Evolutionary conservation across 2,797 vertebrate species (phyloP).

Genomic region (Chaetodon trifasciatus): DNA sequence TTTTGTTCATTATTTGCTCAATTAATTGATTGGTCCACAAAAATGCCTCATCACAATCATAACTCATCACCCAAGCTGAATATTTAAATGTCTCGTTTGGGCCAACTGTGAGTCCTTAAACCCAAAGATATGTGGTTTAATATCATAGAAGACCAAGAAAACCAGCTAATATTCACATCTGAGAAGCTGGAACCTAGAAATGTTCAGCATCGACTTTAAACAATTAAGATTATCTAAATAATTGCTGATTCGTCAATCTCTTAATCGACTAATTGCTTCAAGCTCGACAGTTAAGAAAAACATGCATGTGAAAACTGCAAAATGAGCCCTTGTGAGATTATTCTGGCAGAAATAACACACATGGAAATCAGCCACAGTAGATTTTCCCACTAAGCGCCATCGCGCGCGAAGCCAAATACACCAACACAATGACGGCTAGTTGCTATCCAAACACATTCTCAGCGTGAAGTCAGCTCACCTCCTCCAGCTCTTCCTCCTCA

Average conservation of each 20-base stretch:
- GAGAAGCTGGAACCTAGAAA: neutral
- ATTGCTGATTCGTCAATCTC: neutral
- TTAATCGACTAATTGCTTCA: neutral
- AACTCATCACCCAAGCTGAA: neutral
- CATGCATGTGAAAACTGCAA: neutral
- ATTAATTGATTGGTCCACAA: neutral
- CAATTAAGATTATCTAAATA: neutral
- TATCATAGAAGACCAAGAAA: neutral
- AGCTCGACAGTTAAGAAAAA: constrained; percentile 7
- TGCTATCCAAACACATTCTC: constrained; percentile 23
- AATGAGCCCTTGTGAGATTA: neutral
- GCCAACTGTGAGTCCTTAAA: neutral
- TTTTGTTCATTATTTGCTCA: neutral
- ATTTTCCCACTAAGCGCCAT: constrained; percentile 19
- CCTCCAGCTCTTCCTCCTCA: constrained; percentile 56
- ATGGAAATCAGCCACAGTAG: neutral
- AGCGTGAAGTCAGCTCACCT: constrained; percentile 55
- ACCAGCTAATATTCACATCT: neutral
- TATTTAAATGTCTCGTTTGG: neutral
- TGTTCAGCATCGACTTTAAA: neutral
- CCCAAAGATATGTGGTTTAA: neutral
- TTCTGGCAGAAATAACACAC: neutral
- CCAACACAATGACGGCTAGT: neutral
- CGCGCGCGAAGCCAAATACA: neutral
- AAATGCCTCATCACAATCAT: neutral